phyloP scores from a whole-genome alignment of 2,888 invertebrate species.

The Sceliomorpha sp. region DNA sequence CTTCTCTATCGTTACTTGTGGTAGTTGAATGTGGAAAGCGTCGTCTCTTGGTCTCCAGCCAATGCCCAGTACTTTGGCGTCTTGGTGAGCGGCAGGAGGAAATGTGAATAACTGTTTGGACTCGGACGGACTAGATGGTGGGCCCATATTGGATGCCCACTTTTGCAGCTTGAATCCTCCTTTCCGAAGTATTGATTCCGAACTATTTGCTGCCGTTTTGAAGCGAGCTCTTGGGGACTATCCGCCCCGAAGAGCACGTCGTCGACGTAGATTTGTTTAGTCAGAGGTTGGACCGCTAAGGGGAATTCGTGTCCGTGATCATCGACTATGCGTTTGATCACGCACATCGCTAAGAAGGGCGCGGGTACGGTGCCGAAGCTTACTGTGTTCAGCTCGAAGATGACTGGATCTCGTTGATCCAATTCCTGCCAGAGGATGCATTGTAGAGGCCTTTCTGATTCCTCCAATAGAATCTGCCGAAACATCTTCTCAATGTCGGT shows the following conservation, averaged over 20 bases:
- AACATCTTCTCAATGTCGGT: conserved; percentile 11
- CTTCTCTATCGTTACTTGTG: not conserved
- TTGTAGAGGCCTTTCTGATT: not conserved
- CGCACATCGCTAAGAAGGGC: conserved; percentile 3
- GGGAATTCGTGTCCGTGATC: not conserved
- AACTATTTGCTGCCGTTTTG: not conserved
- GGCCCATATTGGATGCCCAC: not conserved
- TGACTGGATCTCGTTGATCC: too few relatives aligned
- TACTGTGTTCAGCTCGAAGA: not conserved
- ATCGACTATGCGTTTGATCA: too few relatives aligned
- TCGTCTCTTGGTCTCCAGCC: not conserved
- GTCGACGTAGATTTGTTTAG: conserved; percentile 1
- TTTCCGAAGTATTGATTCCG: not conserved
- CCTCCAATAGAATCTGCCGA: too few relatives aligned
- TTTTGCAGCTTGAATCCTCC: not conserved
- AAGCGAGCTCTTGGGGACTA: not conserved
- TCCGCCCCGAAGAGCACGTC: conserved; percentile 7
- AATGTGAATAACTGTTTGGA: too few relatives aligned
- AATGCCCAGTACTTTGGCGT: not conserved
- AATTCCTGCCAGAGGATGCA: not conserved
- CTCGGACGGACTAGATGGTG: too few relatives aligned
- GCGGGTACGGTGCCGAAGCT: not conserved
- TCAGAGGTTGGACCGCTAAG: not conserved
- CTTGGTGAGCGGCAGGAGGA: not conserved
- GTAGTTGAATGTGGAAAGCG: not conserved